Percentiles rank a stretch among this genome's conserved stretches.
phyloP scores from a whole-genome alignment of 2,797 vertebrate genomes.

The Crocodylus rhombifer region DNA sequence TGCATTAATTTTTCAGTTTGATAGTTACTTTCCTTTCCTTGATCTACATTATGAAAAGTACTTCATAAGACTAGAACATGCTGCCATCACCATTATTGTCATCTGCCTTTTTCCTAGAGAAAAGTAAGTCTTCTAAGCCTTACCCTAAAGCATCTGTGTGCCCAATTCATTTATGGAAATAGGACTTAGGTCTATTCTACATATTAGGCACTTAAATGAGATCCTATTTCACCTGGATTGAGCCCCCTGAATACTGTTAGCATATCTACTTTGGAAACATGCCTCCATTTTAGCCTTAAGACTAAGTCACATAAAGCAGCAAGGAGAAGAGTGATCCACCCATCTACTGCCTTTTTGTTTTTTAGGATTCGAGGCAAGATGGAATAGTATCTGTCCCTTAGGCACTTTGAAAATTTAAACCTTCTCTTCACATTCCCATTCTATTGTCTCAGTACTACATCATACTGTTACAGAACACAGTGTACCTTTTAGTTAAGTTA shows the following conservation, averaged over 20 bases:
- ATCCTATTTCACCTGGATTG: too few species aligned
- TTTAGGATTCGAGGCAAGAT: too few species aligned
- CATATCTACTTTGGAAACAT: too few species aligned
- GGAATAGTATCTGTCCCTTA: too few species aligned
- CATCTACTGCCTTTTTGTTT: too few species aligned
- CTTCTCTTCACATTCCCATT: neutral
- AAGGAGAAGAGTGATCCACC: too few species aligned
- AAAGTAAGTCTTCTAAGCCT: neutral
- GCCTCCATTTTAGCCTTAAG: too few species aligned
- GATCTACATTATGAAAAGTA: neutral
- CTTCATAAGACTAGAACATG: neutral
- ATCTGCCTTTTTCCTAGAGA: neutral
- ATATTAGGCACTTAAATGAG: too few species aligned
- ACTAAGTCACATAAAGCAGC: too few species aligned
- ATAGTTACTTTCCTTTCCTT: neutral
- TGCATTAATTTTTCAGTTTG: neutral
- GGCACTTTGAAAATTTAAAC: neutral
- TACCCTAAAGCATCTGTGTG: neutral
- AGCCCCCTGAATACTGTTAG: too few species aligned
- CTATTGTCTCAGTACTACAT: neutral
- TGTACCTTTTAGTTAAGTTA: neutral
- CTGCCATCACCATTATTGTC: neutral
- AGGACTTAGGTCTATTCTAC: neutral
- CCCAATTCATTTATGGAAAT: neutral
- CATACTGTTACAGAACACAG: neutral